Conservation (phyloP, 2,797 vertebrate genomes). For the Cyprinella venusta region DNA sequence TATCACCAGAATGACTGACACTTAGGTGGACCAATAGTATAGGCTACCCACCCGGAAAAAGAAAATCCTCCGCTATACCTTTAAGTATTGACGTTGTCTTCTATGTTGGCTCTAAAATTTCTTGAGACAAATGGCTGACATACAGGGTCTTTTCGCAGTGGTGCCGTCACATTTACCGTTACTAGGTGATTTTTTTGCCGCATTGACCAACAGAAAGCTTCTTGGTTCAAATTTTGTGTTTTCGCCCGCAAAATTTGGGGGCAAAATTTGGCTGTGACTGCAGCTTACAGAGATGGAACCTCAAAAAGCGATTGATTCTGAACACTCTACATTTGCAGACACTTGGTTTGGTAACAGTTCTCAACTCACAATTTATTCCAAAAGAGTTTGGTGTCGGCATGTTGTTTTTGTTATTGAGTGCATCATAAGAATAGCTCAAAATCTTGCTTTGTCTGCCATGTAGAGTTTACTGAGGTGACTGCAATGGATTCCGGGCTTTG, state of each 20-base stretch:
- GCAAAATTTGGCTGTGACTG: not conserved
- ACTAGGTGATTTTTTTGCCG: not conserved
- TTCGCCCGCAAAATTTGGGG: not conserved
- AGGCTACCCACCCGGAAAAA: too few relatives aligned
- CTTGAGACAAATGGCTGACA: not conserved
- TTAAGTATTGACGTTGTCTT: not conserved
- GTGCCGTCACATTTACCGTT: not conserved
- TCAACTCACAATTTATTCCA: not conserved
- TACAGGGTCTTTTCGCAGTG: not conserved
- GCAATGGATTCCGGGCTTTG: slow-evolving; percentile 6
- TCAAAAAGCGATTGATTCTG: not conserved
- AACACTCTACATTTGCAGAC: not conserved
- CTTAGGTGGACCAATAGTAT: too few relatives aligned
- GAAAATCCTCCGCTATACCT: too few relatives aligned
- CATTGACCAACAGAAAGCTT: not conserved
- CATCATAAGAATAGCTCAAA: not conserved
- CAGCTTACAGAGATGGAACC: not conserved
- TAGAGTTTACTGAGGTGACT: not conserved
- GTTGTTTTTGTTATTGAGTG: not conserved
- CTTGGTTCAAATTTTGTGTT: not conserved
- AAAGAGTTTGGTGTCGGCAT: not conserved
- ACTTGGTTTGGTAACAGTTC: not conserved
- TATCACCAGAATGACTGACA: too few relatives aligned
- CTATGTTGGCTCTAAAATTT: not conserved
- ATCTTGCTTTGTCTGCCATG: not conserved